Evolutionary conservation across 2,888 invertebrate genomes (phyloP).

Genomic region (Callinectes sapidus): DNA sequence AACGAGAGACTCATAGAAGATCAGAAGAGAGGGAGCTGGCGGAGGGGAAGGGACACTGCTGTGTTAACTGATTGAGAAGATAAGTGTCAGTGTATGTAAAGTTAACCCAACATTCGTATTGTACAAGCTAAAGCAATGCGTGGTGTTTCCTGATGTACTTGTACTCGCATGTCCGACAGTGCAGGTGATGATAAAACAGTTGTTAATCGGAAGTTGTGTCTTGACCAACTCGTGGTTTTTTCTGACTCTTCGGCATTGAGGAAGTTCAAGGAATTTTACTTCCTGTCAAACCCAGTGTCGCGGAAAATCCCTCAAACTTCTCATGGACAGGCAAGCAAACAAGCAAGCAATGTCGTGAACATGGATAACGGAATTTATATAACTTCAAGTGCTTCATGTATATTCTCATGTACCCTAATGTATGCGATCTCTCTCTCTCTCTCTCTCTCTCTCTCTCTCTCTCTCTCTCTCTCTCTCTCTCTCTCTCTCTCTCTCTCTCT

Average conservation of each 20-base stretch:
- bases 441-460: no score
- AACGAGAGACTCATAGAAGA: neutral
- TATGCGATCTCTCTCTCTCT: neutral
- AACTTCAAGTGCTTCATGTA: neutral
- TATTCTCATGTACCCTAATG: neutral
- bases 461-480: no score
- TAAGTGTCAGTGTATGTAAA: no score
- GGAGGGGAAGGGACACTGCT: no score
- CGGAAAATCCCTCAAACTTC: neutral
- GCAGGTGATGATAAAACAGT: neutral
- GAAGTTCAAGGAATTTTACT: slow-evolving; percentile 6
- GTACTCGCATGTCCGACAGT: no score
- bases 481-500: no score
- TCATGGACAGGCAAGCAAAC: no score
- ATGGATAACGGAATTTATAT: neutral
- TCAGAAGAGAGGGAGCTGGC: no score
- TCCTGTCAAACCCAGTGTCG: neutral
- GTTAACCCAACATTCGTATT: no score
- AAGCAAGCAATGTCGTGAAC: neutral
- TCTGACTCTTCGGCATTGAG: neutral
- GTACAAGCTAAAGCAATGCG: no score
- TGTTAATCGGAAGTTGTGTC: neutral
- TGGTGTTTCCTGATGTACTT: no score
- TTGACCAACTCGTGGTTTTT: neutral
- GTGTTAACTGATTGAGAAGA: no score